Conservation (phyloP, 2,797 vertebrate species). For the Danio albolineatus region DNA sequence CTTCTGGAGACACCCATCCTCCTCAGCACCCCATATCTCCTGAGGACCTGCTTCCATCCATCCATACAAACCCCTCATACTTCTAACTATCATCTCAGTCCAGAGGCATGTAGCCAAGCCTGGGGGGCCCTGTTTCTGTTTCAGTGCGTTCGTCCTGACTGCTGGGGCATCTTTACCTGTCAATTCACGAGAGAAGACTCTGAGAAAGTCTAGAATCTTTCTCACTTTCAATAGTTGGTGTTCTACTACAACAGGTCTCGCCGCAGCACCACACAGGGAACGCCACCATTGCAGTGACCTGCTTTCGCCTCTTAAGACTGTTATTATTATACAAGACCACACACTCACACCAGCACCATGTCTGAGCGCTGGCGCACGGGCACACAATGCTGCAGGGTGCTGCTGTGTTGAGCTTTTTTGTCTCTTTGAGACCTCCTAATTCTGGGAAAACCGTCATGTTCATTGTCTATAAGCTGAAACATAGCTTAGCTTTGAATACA, state of each 20-base stretch:
- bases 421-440: conserved; percentile 46
- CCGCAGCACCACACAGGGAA: conserved; percentile 43
- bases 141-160: conserved; percentile 55
- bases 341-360: conserved; percentile 42
- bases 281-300: conserved; percentile 61
- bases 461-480: conserved; percentile 46
- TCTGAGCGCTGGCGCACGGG: conserved; percentile 68
- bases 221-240: conserved; percentile 36
- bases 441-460: conserved; percentile 41
- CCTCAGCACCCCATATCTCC: conserved; percentile 80
- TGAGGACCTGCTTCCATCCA: conserved; percentile 60
- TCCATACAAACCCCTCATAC: conserved; percentile 37
- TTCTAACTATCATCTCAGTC: conserved; percentile 38
- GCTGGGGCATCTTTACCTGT: conserved; percentile 26
- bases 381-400: conserved; percentile 52
- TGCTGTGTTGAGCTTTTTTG: conserved; percentile 50
- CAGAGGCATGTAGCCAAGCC: conserved; percentile 60
- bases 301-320: conserved; percentile 73
- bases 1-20: conserved; percentile 87
- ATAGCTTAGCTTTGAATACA: conserved; percentile 52
- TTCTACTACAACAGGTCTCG: conserved; percentile 43
- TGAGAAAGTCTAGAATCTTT: conserved; percentile 37
- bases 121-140: conserved; percentile 36
- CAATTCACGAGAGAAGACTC: conserved; percentile 13
- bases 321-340: conserved; percentile 73